phyloP scores from a whole-genome alignment of 2,113 vertebrate species.

The Casuarius casuarius region DNA sequence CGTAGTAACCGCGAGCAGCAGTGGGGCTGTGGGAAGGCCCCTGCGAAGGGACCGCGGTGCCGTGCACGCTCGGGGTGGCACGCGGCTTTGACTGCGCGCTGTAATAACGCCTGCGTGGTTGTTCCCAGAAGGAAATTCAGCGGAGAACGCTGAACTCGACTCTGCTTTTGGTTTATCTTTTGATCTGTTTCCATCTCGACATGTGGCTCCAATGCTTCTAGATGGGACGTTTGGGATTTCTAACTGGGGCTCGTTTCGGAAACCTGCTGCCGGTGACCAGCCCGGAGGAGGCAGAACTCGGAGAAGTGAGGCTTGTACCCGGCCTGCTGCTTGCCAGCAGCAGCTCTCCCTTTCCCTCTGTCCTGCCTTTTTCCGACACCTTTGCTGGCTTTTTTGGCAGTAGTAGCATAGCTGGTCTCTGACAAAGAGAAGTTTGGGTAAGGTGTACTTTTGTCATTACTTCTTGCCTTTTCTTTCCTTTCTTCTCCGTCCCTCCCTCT shows the following conservation, averaged over 20 bases:
- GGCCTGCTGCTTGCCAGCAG: not conserved
- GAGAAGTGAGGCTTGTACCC: not conserved
- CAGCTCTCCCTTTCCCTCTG: not conserved
- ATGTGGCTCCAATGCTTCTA: not conserved
- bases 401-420: not conserved
- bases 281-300: not conserved
- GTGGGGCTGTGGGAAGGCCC: constrained; percentile 3
- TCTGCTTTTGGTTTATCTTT: not conserved
- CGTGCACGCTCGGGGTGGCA: not conserved
- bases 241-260: not conserved
- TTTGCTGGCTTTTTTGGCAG: not conserved
- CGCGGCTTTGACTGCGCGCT: constrained; percentile 32
- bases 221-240: not conserved
- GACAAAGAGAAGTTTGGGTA: not conserved
- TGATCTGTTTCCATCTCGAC: not conserved
- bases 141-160: not conserved
- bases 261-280: not conserved
- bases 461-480: not conserved
- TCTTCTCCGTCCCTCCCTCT: not conserved
- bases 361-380: not conserved
- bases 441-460: not conserved
- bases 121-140: not conserved
- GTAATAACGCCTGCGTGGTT: not conserved
- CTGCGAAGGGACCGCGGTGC: not conserved
- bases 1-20: not conserved